Percentiles rank a stretch among this genome's conserved stretches.
These are phyloP conservation scores for Cacoxenus indagator DNA, from an alignment of 2,888 invertebrate species.

Conservation along the genomic window DNA sequence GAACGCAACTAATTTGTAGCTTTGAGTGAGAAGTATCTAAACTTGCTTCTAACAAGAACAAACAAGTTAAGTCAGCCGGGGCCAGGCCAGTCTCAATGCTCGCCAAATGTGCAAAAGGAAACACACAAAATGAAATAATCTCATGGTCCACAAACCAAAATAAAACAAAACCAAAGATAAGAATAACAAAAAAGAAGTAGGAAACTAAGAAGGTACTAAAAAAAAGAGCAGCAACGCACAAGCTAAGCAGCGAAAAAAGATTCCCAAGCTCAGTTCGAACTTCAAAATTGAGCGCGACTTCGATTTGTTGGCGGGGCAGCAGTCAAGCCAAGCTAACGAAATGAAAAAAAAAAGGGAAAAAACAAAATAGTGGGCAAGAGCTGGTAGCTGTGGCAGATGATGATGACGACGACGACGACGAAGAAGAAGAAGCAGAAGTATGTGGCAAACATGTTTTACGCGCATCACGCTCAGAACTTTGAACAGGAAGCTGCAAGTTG, in stretches of 20 bases:
- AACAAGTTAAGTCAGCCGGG: background rate
- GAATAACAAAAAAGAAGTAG: slow-evolving; percentile 26
- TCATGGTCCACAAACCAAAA: slow-evolving; percentile 53
- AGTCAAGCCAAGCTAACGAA: too few relatives aligned
- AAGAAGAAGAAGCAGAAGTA: slow-evolving; percentile 44
- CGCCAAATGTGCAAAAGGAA: slow-evolving; percentile 50
- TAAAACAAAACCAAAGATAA: slow-evolving; percentile 17
- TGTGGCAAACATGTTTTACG: slow-evolving; percentile 62
- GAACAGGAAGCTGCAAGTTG: slow-evolving; percentile 64
- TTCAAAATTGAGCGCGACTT: slow-evolving; percentile 47
- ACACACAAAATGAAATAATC: slow-evolving; percentile 66
- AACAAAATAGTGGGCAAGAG: slow-evolving; percentile 12
- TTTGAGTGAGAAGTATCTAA: slow-evolving; percentile 16
- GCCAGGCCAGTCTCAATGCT: slow-evolving; percentile 24
- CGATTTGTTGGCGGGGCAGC: slow-evolving; percentile 47
- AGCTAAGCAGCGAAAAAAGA: slow-evolving; percentile 48
- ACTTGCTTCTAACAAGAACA: slow-evolving; percentile 56
- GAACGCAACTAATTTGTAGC: too few relatives aligned
- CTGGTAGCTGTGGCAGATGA: slow-evolving; percentile 32
- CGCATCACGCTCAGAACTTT: background rate
- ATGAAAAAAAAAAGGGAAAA: too few relatives aligned
- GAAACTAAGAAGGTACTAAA: slow-evolving; percentile 9
- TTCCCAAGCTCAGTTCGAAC: slow-evolving; percentile 60
- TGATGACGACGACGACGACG: background rate
- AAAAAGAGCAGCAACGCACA: slow-evolving; percentile 32